Base-by-base conservation (phyloP, 2,113 vertebrate genomes). In the Lethenteron reissneri region DNA sequence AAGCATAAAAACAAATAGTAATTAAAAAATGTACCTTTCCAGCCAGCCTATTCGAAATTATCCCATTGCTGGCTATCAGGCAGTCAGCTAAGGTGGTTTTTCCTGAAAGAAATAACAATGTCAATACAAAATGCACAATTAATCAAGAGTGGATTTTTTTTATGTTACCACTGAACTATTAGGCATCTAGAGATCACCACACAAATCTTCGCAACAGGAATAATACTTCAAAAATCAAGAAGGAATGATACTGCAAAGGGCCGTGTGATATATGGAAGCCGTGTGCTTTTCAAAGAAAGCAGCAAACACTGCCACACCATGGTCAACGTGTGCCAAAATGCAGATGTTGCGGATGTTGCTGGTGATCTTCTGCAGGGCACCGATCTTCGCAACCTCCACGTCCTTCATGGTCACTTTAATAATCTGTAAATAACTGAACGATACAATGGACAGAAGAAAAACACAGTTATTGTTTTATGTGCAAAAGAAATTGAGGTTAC, bases 21-120 rank as follows among this genome's bases (percentile, higher is more conserved):
- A 7, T 41, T 41, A 7, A 7, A 6, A 15, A 57, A 14, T 79
- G 12, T 80, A 96, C 94, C 89, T 96, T 96, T 75, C 92, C 92
- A 25, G 86, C 90, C 74, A 97, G 80, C 19, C 90, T 85, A 77
- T 82, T 90, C 1, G 90, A 96, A 77, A 99, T 96, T 70, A 99
- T 96, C 3, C 92, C 94, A 72, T 96, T 99, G 78, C 83, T 95
- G 2, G 94, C 95, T 73, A 99, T 88, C 2, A 99, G 83, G 76
- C 89, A 92, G 76, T 99, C 94, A 6, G 88, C 90, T 74, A 99
- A 76, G 21, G 92, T 97, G 0, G 92, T 99, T 82, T 99, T 97
- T 2, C 92, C 94, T 97, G 75, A 80, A 58, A 13, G 57, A 8
- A 3, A 72, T 21, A 3, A 70, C 15, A 71, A 58, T 14, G 14